Conservation (phyloP, 2,888 invertebrate species). For the Drosophila antonietae region DNA sequence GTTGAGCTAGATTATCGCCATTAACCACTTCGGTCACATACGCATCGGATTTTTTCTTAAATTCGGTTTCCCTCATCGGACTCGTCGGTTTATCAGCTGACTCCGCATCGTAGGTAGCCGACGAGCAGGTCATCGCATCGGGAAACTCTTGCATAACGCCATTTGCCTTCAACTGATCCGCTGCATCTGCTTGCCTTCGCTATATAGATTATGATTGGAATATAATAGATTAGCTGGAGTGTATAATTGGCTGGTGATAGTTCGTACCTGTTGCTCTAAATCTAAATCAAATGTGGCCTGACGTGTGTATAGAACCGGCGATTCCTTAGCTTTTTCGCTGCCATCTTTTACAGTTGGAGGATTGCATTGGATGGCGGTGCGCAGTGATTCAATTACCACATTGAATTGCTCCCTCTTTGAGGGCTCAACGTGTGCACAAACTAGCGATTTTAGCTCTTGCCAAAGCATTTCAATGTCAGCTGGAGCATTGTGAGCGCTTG, state of each 20-base stretch:
- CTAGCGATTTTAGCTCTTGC: conserved; percentile 35
- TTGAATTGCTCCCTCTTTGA: conserved; percentile 43
- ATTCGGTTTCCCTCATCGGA: conserved; percentile 8
- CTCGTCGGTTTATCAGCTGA: conserved; percentile 15
- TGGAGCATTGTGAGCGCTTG: neutral
- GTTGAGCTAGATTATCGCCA: conserved; percentile 50
- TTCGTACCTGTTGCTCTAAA: conserved; percentile 37
- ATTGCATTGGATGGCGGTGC: conserved; percentile 2
- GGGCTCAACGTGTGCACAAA: conserved; percentile 45
- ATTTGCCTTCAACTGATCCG: conserved; percentile 2
- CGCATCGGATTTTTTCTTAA: conserved; percentile 23
- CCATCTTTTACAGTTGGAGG: neutral
- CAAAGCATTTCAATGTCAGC: conserved; percentile 31
- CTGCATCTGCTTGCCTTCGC: conserved; percentile 24
- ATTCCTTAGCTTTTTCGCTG: neutral
- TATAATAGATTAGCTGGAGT: neutral
- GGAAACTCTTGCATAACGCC: conserved; percentile 51
- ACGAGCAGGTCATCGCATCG: conserved; percentile 63
- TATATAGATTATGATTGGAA: conserved; percentile 14
- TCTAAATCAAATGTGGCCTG: conserved; percentile 67
- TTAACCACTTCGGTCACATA: conserved; percentile 52
- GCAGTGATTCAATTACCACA: conserved; percentile 35
- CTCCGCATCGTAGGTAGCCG: conserved; percentile 65
- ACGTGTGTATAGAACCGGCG: conserved; percentile 47
- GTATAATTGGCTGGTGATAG: too few species aligned